phyloP scores from a whole-genome alignment of 2,888 invertebrate genomes.

The Eristalis pertinax region DNA sequence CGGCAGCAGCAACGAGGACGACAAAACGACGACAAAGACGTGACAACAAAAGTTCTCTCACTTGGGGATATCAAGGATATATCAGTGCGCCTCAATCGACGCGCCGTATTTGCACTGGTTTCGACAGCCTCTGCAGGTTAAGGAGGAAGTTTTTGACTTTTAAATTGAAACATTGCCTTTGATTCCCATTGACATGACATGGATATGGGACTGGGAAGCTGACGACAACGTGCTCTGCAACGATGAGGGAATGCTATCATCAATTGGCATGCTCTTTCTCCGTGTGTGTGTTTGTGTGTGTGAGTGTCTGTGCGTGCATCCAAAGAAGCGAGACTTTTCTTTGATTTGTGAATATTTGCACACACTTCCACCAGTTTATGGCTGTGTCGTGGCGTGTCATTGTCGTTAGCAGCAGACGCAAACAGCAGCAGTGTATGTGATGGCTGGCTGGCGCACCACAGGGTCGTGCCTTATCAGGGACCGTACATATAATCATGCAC shows the following conservation, averaged over 20 bases:
- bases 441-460: constrained; percentile 29
- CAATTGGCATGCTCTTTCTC: not conserved
- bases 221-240: not conserved
- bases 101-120: constrained; percentile 46
- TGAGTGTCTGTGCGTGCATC: constrained; percentile 14
- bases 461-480: constrained; percentile 69
- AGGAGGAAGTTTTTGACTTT: constrained; percentile 71
- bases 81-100: constrained; percentile 35
- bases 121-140: constrained; percentile 35
- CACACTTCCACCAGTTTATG: constrained; percentile 40
- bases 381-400: constrained; percentile 51
- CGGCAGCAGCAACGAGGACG: not conserved
- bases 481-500: constrained; percentile 64
- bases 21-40: constrained; percentile 56
- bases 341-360: constrained; percentile 50
- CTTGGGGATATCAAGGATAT: constrained; percentile 23
- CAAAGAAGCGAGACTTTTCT: constrained; percentile 20
- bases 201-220: constrained; percentile 31
- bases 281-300: not conserved
- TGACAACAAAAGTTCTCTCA: constrained; percentile 57
- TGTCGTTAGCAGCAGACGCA: constrained; percentile 37
- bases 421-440: constrained; percentile 22
- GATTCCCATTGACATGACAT: constrained; percentile 68
- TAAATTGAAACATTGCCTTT: constrained; percentile 69
- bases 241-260: constrained; percentile 30